Evolutionary conservation across 2,888 invertebrate genomes (phyloP), one percentile per base, ranked within the genome.

Genomic region (Bombylius discolor): DNA sequence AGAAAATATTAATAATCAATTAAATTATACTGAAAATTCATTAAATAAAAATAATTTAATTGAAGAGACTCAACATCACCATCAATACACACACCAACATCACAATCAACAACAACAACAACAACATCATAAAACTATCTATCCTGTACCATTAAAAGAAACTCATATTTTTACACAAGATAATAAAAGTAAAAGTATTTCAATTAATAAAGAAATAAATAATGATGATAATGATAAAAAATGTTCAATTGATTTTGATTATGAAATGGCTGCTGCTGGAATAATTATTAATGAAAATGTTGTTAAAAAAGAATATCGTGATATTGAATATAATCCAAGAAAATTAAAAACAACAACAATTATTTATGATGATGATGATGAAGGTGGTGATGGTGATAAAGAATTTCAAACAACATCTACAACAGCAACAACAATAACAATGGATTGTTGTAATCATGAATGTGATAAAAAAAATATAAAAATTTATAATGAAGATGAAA

Each of bases 321-420:
- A 74, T 64, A 66, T 74, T 50, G 74, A 74, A 60, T 74, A 74
- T 56, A 70, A 73, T 59, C 72, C 73, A 13, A 67, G 68, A 23
- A 54, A 58, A 46, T 23, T 48, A 32, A 33, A 33, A 14, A 49
- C 50, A 33, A 51, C 11, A 13, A 5, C 11, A 44, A 9, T 44
- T 9, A 12, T 44, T 44, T 8, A 36, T 36, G 9, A 36, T 36
- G 9, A 36, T 8, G 9, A 36, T 36, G 36, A 36, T 36, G 9
- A 36, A 36, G 36, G n/a, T 23, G 12, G 44, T 12, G 74, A 77
- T 57, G 76, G 76, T 61, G 77, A 78, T 57, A 71, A 74, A 53
- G 75, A 77, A 51, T 77, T 77, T 64, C 76, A 77, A 64, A 71
- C 68, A 33, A 67, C 70, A 47, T 49, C 66, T 58, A 65, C 70